Evolutionary conservation across 2,113 vertebrate species (phyloP).

Genomic region (Scopus umbretta): DNA sequence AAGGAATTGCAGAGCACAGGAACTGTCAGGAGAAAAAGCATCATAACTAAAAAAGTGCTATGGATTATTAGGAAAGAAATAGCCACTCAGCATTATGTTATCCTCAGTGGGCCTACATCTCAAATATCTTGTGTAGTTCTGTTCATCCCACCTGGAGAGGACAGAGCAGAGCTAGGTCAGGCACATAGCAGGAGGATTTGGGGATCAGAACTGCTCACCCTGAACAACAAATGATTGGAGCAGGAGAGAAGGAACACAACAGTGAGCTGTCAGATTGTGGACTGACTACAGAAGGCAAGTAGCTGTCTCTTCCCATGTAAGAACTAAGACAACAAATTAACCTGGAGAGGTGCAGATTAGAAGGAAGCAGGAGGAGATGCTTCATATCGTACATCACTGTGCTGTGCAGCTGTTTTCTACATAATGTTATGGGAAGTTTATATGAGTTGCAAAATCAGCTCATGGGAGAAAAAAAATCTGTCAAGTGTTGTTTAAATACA

Average conservation of each 20-base stretch:
- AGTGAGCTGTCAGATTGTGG: not conserved
- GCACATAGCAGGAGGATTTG: not conserved
- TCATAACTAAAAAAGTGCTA: not conserved
- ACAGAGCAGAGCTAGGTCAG: not conserved
- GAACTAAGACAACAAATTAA: not conserved
- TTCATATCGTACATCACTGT: not conserved
- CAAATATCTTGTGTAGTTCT: not conserved
- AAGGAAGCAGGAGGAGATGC: not conserved
- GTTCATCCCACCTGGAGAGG: not conserved
- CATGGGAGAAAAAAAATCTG: not conserved
- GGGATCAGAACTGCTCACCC: not conserved
- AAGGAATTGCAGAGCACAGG: not conserved
- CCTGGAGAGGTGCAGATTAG: not conserved
- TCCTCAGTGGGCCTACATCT: not conserved
- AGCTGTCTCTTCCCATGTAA: not conserved
- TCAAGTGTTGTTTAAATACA: not conserved
- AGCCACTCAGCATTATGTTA: not conserved
- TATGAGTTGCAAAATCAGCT: not conserved
- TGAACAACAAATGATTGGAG: not conserved
- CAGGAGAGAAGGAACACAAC: not conserved
- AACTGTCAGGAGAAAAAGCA: not conserved
- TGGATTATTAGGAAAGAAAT: not conserved
- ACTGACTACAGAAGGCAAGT: not conserved
- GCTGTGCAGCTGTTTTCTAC: not conserved
- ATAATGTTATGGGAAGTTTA: not conserved